A percentile compares a stretch with the other conserved stretches of the same genome.
phyloP scores from a whole-genome alignment of 2,797 vertebrate species.

The Pipistrellus nathusii region DNA sequence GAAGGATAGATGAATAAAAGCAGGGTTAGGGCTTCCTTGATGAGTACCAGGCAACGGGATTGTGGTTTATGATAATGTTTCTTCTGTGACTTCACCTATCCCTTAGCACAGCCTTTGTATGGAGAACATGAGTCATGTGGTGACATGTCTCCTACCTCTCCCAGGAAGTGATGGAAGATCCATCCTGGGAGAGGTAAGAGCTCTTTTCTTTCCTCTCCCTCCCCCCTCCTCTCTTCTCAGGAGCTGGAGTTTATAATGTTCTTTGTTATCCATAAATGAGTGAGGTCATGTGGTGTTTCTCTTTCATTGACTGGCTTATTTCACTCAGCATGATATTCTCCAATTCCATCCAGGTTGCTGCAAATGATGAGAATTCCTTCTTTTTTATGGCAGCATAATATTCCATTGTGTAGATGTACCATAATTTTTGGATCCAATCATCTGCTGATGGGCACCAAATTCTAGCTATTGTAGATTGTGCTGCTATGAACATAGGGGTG shows the following conservation, averaged over 20 bases:
- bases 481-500: too few species aligned
- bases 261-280: too few species aligned
- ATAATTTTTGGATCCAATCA: too few species aligned
- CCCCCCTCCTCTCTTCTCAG: background rate
- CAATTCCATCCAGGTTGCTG: too few species aligned
- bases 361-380: too few species aligned
- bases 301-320: too few species aligned
- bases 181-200: background rate
- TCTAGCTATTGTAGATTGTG: too few species aligned
- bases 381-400: too few species aligned
- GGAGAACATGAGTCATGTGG: background rate
- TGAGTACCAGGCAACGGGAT: background rate
- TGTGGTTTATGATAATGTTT: background rate
- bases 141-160: background rate
- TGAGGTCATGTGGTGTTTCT: too few species aligned
- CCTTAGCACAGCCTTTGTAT: background rate
- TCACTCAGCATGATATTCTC: too few species aligned
- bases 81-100: background rate
- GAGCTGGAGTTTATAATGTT: background rate
- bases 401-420: too few species aligned
- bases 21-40: background rate
- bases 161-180: background rate
- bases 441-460: too few species aligned
- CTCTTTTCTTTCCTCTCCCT: background rate
- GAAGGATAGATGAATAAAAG: background rate